Evolutionary conservation across 53 echinoderm and acorn worm species (phyloP), one percentile per base, ranked within the genome.

Genomic region (Paracentrotus lividus): DNA sequence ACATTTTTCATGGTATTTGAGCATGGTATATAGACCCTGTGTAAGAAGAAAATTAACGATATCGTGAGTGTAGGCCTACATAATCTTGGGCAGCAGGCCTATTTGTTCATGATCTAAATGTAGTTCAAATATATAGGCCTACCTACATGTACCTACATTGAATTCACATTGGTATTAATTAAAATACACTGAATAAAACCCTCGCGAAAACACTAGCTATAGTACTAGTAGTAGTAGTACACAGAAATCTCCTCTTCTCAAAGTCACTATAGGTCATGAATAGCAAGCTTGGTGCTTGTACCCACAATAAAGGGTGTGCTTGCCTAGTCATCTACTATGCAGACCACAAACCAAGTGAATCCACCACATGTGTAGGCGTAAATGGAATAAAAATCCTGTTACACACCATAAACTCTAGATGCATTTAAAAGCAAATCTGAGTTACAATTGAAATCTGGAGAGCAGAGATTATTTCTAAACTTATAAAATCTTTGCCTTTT

Each of bases 221-320:
- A 6, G 33, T 15, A 13, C 33, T 31, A 67, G 13, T 60, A 60
- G 60, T 14, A 60, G 15, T 67, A 67, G 72, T 15, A 81, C 45
- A 81, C 81, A 81, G 47, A 45, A 45, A 81, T 26, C 12, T 47
- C 81, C 81, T 81, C 47, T 47, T 81, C 81, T 81, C 49, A 81
- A 81, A 81, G 81, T 81, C 81, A 81, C 47, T n/a, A 2, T 47
- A 27, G 26, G 5, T 81, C 47, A 47, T n/a, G 47, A 81, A 72
- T 72, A 18, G 72, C 72, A 72, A 38, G 72, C 38, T 40, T 81
- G 67, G 4, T 5, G 9, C 64, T 64, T 6, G 77, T 77, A 8
- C 67, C 31, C 67, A 67, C 14, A 4, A 20, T 21, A 29, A 64
- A 16, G 16, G 42, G 38, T 76, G 10, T 27, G 45, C 8, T 26